Evolutionary conservation across 2,113 vertebrate species (phyloP).

Genomic region (Meriones unguiculatus): DNA sequence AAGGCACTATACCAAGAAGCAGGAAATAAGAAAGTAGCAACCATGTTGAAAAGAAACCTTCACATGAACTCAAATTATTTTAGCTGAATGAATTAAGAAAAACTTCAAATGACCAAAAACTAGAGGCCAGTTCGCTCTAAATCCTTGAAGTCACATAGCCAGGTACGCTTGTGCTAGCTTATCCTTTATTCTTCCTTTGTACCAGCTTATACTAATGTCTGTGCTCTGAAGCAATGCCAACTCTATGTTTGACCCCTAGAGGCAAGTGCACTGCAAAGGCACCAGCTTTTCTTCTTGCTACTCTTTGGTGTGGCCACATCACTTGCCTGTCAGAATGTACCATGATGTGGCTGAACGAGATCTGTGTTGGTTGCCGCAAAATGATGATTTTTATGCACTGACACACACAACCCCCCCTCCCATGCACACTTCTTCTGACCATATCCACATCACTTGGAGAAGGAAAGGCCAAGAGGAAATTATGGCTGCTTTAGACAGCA

Average conservation of each 20-base stretch:
- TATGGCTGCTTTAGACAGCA: conserved; percentile 92
- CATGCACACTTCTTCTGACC: conserved; percentile 45
- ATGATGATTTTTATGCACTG: conserved; percentile 79
- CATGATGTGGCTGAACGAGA: conserved; percentile 7
- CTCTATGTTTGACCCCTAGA: conserved; percentile 21
- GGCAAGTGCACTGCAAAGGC: background rate
- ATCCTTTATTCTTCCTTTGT: background rate
- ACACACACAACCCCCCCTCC: background rate
- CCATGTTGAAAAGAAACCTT: background rate
- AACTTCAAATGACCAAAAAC: background rate
- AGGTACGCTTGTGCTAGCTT: background rate
- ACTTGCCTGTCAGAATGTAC: conserved; percentile 50
- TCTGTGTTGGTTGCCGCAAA: conserved; percentile 76
- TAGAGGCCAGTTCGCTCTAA: background rate
- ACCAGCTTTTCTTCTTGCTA: conserved; percentile 41
- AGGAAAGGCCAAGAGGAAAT: conserved; percentile 91
- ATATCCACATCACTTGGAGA: conserved; percentile 84
- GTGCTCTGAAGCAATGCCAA: conserved; percentile 6
- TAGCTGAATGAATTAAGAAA: background rate
- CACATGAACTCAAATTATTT: background rate
- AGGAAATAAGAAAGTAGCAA: conserved; percentile 42
- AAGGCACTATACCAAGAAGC: background rate
- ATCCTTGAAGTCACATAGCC: background rate
- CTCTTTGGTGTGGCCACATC: conserved; percentile 46
- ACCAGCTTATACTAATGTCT: background rate